Percentiles rank a stretch among this genome's conserved stretches.
These are phyloP conservation scores for Halcyon senegalensis DNA, from an alignment of 2,113 vertebrate genomes.

Conservation along the genomic window DNA sequence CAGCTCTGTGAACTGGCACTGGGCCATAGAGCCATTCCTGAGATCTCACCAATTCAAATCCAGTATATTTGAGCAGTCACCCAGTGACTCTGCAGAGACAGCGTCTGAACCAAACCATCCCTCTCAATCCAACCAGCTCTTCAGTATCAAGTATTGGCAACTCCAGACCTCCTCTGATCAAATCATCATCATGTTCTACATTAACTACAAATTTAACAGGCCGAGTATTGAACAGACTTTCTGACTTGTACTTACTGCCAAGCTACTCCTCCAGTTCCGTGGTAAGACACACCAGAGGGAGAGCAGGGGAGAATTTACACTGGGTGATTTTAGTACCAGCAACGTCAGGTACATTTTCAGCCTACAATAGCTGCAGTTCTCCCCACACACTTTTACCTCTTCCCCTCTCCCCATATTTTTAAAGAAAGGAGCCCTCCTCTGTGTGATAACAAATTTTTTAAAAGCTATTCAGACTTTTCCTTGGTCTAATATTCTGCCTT, in stretches of 20 bases:
- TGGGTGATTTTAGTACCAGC: neutral
- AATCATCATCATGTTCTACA: neutral
- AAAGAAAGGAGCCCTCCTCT: neutral
- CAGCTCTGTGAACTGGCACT: neutral
- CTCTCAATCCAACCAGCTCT: neutral
- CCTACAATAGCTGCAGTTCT: neutral
- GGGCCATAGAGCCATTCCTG: neutral
- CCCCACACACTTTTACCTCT: neutral
- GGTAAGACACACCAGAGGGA: neutral
- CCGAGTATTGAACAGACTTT: neutral
- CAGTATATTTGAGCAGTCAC: neutral
- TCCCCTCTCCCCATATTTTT: neutral
- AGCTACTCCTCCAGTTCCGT: neutral
- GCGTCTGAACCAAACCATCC: neutral
- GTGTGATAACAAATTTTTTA: neutral
- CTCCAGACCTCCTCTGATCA: neutral
- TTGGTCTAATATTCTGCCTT: neutral
- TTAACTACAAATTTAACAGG: neutral
- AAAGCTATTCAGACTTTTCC: neutral
- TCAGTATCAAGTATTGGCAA: neutral
- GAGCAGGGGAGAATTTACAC: neutral
- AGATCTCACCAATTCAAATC: neutral
- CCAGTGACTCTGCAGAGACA: neutral
- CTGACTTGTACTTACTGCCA: neutral
- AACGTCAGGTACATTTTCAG: neutral